Base-by-base conservation (phyloP, 2,797 vertebrate species). In the Ctenopoma kingsleyae region DNA sequence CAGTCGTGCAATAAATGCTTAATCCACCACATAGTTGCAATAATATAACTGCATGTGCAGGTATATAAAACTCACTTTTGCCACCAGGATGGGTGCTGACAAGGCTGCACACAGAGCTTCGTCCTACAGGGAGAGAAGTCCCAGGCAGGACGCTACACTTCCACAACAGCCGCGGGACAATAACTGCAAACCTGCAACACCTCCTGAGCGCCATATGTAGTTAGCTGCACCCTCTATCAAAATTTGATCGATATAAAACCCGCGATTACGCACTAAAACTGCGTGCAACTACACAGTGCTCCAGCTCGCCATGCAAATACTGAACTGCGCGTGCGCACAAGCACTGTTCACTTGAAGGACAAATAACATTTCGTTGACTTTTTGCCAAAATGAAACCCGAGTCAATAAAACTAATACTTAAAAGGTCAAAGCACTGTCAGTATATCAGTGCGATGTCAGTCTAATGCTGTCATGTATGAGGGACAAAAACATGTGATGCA, bases 121-220 rank as follows among this genome's bases (percentile, higher is more conserved):
- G 81, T 77, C 69, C 76, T 44, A 22, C 70, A n/a, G 75, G 71
- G 41, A 78, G 43, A 30, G 59, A 76, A 13, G 71, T 40, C 11
- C 51, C 27, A 8, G 56, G 51, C 32, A 46, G 71, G 49, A 52
- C 65, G 30, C 54, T 55, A 6, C 56, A 82, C 54, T 16, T 82
- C 71, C 78, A 79, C 15, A 92, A 58, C 35, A 90, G 61, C 44
- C 90, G 76, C 12, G 82, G 78, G 66, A 83, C 62, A 15, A 72
- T 41, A 30, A 71, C 63, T 0, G 80, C 53, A 20, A 89, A 55
- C 43, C 80, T 77, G 50, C 76, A 83, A 48, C 86, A 93, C 60
- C 76, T 51, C 44, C 81, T 85, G 9, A 93, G 80, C 61, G 90
- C 89, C 94, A 95, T 95, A 6, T 41, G 22, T 15, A n/a, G 61